These are phyloP conservation scores for Plebejus argus DNA, from an alignment of 2,888 invertebrate genomes.

Conservation along the genomic window DNA sequence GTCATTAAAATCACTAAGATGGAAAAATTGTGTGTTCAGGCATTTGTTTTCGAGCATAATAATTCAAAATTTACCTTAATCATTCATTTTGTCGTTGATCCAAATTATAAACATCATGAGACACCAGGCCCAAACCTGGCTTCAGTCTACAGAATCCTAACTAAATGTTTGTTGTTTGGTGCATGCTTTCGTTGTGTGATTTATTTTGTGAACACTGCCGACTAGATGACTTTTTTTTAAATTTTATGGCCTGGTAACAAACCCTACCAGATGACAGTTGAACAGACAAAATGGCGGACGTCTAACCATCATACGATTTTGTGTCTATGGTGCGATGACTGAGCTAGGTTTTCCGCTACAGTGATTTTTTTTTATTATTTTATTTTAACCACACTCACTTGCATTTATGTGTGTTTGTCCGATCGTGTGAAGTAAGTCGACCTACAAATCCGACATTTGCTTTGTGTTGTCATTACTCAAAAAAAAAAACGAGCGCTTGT, in stretches of 20 bases:
- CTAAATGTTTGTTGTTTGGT: neutral
- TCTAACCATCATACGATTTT: slow-evolving; percentile 59
- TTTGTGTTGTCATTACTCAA: slow-evolving; percentile 73
- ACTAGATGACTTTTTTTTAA: slow-evolving; percentile 30
- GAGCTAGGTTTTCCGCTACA: slow-evolving; percentile 60
- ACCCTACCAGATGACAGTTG: slow-evolving; percentile 27
- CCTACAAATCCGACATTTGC: slow-evolving; percentile 75
- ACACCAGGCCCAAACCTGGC: neutral
- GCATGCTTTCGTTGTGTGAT: slow-evolving; percentile 19
- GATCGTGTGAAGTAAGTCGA: slow-evolving; percentile 42
- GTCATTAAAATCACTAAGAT: neutral
- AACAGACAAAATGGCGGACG: slow-evolving; percentile 50
- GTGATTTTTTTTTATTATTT: slow-evolving; percentile 57
- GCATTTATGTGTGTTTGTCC: slow-evolving; percentile 64
- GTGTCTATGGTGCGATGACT: slow-evolving; percentile 61
- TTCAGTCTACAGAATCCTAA: slow-evolving; percentile 24
- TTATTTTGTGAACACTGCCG: slow-evolving; percentile 26
- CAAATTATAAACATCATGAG: neutral
- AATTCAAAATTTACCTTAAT: neutral
- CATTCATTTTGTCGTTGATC: neutral
- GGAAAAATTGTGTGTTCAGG: neutral
- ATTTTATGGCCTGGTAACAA: neutral
- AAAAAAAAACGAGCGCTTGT: slow-evolving; percentile 62
- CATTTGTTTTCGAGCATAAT: neutral
- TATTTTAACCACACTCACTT: slow-evolving; percentile 76